Conservation (phyloP, 1,140 invertebrate species). For the Muscidifurax raptorellus region DNA sequence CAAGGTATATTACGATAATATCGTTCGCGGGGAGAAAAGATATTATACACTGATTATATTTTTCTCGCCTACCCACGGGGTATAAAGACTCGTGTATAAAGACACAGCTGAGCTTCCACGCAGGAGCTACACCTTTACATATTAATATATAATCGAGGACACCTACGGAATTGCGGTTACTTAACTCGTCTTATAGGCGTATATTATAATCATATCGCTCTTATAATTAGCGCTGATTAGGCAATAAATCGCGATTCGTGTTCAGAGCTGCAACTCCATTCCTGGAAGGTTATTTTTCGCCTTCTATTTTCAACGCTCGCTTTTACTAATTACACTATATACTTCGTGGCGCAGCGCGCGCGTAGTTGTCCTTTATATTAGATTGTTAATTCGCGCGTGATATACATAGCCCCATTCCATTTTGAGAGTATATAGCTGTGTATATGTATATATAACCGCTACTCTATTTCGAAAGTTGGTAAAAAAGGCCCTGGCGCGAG, state of each 20-base stretch:
- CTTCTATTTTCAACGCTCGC: no score
- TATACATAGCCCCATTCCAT: background rate
- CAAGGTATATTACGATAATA: background rate
- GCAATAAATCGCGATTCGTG: slow-evolving; percentile 30
- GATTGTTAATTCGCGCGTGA: background rate
- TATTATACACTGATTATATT: background rate
- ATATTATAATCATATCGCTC: slow-evolving; percentile 45
- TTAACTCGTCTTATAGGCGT: slow-evolving; percentile 31
- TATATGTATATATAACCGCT: no score
- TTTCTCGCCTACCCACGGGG: slow-evolving; percentile 20
- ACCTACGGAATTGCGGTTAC: slow-evolving; percentile 14
- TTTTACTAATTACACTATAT: no score
- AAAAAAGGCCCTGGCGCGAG: background rate
- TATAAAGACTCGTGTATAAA: no score
- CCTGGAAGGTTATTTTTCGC: background rate
- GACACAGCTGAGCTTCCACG: no score
- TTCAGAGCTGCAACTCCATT: slow-evolving; percentile 3
- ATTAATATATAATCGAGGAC: slow-evolving; percentile 47
- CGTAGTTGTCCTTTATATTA: no score
- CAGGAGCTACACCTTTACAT: background rate
- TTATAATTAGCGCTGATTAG: slow-evolving; percentile 39
- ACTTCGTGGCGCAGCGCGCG: no score
- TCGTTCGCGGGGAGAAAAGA: background rate
- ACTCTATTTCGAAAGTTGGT: background rate
- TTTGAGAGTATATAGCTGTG: no score